Conservation (phyloP, 1,140 invertebrate genomes). For the Ostrea denselamellosa region DNA sequence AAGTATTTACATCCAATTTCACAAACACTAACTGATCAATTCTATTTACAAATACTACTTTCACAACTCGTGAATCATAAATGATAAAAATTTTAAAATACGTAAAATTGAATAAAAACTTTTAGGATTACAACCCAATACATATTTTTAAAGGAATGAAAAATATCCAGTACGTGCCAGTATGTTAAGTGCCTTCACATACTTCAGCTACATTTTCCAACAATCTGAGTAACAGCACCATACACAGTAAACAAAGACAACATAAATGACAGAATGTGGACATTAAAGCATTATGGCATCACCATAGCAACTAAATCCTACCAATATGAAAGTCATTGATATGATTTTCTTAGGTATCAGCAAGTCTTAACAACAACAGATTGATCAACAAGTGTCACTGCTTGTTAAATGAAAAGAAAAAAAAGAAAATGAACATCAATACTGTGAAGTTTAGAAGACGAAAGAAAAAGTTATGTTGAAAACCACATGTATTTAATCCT, state of each 20-base stretch:
- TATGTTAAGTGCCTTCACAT: not conserved
- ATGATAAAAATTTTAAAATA: not conserved
- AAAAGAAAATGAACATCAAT: not conserved
- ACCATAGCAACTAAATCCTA: conserved; percentile 25
- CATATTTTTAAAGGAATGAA: not conserved
- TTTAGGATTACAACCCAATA: not conserved
- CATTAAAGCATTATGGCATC: conserved; percentile 21
- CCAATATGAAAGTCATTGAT: conserved; percentile 14
- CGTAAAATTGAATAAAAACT: conserved; percentile 10
- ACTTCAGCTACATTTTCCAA: not conserved
- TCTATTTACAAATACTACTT: not conserved
- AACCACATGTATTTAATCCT: not conserved
- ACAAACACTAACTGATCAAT: not conserved
- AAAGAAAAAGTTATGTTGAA: not conserved
- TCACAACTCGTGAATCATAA: conserved; percentile 23
- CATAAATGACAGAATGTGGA: conserved; percentile 26
- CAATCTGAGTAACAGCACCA: not conserved
- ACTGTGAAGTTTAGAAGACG: not conserved
- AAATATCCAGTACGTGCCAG: not conserved
- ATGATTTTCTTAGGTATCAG: conserved; percentile 33
- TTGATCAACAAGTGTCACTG: not conserved
- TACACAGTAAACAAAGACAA: conserved; percentile 29
- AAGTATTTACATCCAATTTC: conserved; percentile 5
- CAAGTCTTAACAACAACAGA: conserved; percentile 15
- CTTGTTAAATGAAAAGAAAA: not conserved